Base-by-base conservation (phyloP, 2,888 invertebrate species). In the Hyppa rectilinea region DNA sequence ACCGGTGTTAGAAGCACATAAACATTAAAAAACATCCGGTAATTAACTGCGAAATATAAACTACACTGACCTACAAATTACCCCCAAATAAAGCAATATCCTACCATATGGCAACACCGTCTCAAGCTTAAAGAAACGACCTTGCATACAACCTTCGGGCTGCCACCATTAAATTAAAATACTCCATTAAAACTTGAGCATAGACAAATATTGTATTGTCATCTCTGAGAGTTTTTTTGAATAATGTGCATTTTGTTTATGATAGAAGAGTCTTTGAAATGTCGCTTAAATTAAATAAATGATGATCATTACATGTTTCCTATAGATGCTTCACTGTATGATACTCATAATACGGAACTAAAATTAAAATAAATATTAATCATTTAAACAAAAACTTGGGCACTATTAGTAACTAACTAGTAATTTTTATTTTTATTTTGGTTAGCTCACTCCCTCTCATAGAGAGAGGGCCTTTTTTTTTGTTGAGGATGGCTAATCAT, bases 111-210 rank as follows among this genome's bases (percentile, higher is more conserved):
- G 74, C 75, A 83, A 79, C 72, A 75, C 71, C 26, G 45, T 53
- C 40, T 20, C 40, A 59, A 62, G 74, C 49, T 66, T 29, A 14
- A 3, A 40, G 29, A 40, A 29, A 58, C 43, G 78, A 73, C 83
- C 82, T 83, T 83, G 76, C 36, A 55, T 52, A 23, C 26, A 67
- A 71, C 79, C 83, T 83, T 83, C 55, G 68, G 38, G 69, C 40
- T 74, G 59, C 75, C 68, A 75, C 29, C 67, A 68, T 72, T 50
- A 71, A 73, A 73, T 65, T 64, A 53, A 75, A 82, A 66, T 74
- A 66, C 59, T 64, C 53, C 65, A 73, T 71, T 73, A 78, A 43
- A 70, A 66, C 23, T 56, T 61, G 59, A 55, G 55, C 64, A 69
- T 62, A 82, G 67, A 79, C 69, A 80, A 77, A 66, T 34, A 66